Conservation (phyloP, 2,888 invertebrate genomes). For the Trissoscelio sp. region DNA sequence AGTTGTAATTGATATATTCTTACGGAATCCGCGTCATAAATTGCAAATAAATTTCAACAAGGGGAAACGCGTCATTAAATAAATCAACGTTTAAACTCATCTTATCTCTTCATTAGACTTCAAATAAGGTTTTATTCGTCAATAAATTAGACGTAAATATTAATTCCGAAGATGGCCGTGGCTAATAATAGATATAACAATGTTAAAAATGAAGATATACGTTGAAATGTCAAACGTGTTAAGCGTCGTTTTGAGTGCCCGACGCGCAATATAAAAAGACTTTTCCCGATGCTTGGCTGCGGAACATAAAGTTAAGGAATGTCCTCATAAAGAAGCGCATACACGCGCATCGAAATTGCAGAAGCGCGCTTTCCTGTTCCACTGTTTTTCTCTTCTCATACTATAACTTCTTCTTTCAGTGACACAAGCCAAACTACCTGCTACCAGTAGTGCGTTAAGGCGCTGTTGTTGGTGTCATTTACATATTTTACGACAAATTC, state of each 20-base stretch:
- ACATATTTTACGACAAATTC: conserved; percentile 65
- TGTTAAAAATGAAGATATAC: conserved; percentile 57
- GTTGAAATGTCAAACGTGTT: conserved; percentile 55
- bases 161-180: conserved; percentile 22
- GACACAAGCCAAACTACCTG: conserved; percentile 74
- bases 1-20: conserved; percentile 7
- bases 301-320: conserved; percentile 73
- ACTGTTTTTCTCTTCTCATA: conserved; percentile 65
- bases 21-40: not conserved
- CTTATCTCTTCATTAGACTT: conserved; percentile 52
- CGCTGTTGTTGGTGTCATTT: conserved; percentile 72
- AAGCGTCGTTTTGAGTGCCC: conserved; percentile 42
- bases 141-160: conserved; percentile 39
- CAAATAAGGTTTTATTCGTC: conserved; percentile 50
- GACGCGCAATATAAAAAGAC: conserved; percentile 54
- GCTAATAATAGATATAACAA: conserved; percentile 50
- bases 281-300: conserved; percentile 52
- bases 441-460: conserved; percentile 76
- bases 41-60: conserved; percentile 16
- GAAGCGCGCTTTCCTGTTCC: conserved; percentile 66
- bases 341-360: conserved; percentile 80
- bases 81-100: conserved; percentile 38
- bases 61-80: conserved; percentile 29
- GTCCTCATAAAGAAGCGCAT: conserved; percentile 78
- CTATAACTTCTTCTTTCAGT: conserved; percentile 69